These are phyloP conservation scores for Panulirus ornatus DNA, from an alignment of 1,140 invertebrate species.

Conservation along the genomic window DNA sequence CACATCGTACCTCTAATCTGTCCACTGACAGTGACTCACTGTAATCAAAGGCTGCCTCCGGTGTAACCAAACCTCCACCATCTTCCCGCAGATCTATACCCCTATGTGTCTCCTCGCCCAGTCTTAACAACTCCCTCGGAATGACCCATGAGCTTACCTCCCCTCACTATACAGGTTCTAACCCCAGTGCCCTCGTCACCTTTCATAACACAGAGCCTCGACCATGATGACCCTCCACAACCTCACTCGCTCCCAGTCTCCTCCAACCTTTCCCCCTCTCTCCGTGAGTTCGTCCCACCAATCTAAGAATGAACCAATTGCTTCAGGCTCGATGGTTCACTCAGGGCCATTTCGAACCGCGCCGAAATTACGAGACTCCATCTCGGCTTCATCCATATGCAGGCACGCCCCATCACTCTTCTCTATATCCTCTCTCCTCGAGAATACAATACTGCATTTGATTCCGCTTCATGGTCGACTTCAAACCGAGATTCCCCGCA, in stretches of 20 bases:
- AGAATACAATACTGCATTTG: neutral
- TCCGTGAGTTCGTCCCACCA: neutral
- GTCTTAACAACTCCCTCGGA: neutral
- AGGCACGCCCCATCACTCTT: conserved; percentile 1
- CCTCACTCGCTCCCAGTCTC: too few species aligned
- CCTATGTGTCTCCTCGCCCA: neutral
- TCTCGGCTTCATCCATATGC: neutral
- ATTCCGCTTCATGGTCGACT: conserved; percentile 4
- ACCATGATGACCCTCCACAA: too few species aligned
- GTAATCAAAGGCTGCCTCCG: too few species aligned
- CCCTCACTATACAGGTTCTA: neutral
- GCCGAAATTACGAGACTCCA: neutral
- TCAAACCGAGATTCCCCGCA: neutral
- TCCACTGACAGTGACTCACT: too few species aligned
- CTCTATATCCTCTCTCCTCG: neutral
- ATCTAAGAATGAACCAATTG: neutral
- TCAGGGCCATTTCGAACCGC: neutral
- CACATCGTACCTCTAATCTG: too few species aligned
- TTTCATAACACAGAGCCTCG: too few species aligned
- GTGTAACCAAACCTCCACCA: too few species aligned
- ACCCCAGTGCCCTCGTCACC: neutral
- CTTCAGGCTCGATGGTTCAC: neutral
- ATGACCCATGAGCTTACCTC: neutral
- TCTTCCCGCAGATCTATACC: too few species aligned
- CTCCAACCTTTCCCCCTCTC: too few species aligned